phyloP scores from a whole-genome alignment of 2,113 vertebrate species.

The Etheostoma spectabile region DNA sequence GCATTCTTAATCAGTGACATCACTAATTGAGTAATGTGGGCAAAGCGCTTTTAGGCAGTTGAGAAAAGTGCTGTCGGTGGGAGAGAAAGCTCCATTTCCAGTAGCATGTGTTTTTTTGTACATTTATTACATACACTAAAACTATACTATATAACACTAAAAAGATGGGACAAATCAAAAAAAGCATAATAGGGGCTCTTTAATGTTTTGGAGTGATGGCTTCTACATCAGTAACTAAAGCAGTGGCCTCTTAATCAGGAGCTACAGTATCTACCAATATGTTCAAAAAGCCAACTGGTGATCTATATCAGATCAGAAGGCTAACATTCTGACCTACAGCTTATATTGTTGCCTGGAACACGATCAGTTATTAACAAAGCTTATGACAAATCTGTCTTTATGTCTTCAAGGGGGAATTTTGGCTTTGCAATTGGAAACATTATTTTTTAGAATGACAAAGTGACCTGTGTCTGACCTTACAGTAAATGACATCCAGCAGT shows the following conservation, averaged over 20 bases:
- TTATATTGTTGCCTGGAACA: neutral
- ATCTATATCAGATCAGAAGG: neutral
- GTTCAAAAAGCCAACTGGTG: conserved; percentile 3
- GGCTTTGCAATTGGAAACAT: conserved; percentile 4
- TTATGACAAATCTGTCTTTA: neutral
- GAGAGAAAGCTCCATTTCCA: too few relatives aligned
- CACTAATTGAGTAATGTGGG: too few relatives aligned
- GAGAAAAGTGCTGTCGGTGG: too few relatives aligned
- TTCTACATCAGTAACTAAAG: neutral
- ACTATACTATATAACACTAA: too few relatives aligned
- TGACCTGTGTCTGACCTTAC: conserved; percentile 24
- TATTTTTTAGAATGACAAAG: neutral
- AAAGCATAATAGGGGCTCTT: too few relatives aligned
- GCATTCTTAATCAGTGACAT: too few relatives aligned
- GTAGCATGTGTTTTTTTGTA: too few relatives aligned
- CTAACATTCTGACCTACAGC: neutral
- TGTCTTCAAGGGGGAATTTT: neutral
- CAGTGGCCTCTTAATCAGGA: neutral
- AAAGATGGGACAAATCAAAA: too few relatives aligned
- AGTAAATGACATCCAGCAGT: conserved; percentile 27
- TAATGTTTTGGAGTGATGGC: neutral
- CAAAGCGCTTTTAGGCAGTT: too few relatives aligned
- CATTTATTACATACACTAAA: too few relatives aligned
- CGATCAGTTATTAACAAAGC: neutral
- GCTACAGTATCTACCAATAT: neutral